Evolutionary conservation across 1,140 invertebrate genomes (phyloP), one percentile per base, ranked within the genome.

Genomic region (Drosophila ficusphila): DNA sequence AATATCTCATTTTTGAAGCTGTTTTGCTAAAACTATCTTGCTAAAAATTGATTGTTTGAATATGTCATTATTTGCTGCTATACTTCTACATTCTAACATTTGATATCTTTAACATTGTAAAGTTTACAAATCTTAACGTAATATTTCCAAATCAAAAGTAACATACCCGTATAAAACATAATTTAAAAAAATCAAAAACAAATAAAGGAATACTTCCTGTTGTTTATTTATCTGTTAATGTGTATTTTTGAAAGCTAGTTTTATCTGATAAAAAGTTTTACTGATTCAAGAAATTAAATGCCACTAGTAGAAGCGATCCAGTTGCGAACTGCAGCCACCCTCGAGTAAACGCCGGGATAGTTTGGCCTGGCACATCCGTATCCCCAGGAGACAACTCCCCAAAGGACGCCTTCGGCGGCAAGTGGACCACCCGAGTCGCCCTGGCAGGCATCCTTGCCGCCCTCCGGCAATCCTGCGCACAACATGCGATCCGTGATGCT

Each of bases 401-500:
- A 91, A 0, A 92, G 65, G 5, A 83, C 62, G 8, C 52, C 65
- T 0, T 92, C 85, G 19, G 62, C 52, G 9, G 82, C 73, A 11
- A 92, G 33, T 0, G 92, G 92, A 2, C 92, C 92, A 44, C 92
- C 92, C 0, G 92, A 92, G 47, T 93, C 92, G 3, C 92, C 95
- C 90, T 95, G 94, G 64, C 95, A 96, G 2, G 95, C 94, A 79
- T 96, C 95, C 77, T 93, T 94, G 12, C 94, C 93, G 2, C 95
- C 95, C 48, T 94, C 92, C 0, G 91, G 76, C 51, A 93, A 94
- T 3, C 95, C 95, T 27, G 95, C 95, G 74, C 95, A 96, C 0
- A 95, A 81, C 94, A 95, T 95, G 7, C 93, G 93, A 6, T 93
- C 83, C 1, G 93, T 94, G 14, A 96, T 92, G 2, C 34, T 39